Evolutionary conservation across 2,888 invertebrate species (phyloP).

Genomic region (Plagodis dolabraria): DNA sequence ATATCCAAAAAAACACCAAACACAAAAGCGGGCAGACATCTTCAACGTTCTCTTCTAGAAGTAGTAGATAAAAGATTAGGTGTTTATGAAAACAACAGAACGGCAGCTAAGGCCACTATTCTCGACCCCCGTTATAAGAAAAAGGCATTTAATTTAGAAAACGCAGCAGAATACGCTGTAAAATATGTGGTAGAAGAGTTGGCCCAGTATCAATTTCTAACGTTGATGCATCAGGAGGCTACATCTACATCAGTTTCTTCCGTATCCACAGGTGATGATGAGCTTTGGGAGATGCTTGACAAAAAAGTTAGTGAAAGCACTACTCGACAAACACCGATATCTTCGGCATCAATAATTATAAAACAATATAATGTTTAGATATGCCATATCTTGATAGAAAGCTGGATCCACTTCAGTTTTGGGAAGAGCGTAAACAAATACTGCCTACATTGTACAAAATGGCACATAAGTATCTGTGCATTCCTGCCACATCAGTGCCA

Average conservation of each 20-base stretch:
- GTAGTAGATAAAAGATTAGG: conserved; percentile 1
- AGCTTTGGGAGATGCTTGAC: conserved; percentile 3
- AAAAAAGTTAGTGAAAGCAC: conserved; percentile 3
- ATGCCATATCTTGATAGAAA: no score
- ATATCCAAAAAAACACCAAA: conserved; percentile 4
- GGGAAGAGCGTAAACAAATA: neutral
- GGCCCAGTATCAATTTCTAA: no score
- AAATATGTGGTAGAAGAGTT: no score
- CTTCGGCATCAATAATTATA: neutral
- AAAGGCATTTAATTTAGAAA: conserved; percentile 21
- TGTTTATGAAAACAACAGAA: conserved; percentile 2
- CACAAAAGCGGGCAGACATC: conserved; percentile 1
- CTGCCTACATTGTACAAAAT: conserved; percentile 10
- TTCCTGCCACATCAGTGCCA: conserved; percentile 1
- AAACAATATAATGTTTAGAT: no score
- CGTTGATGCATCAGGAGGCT: no score
- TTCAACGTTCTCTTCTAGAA: conserved; percentile 1
- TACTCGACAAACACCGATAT: neutral
- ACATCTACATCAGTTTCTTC: no score
- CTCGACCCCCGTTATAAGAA: conserved; percentile 24
- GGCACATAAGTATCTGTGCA: neutral
- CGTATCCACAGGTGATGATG: no score
- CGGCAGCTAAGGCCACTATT: conserved; percentile 22
- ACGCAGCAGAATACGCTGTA: no score
- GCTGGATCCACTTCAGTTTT: neutral